Evolutionary conservation across 2,797 vertebrate genomes (phyloP), one percentile per base, ranked within the genome.

Genomic region (Anguilla megastoma): DNA sequence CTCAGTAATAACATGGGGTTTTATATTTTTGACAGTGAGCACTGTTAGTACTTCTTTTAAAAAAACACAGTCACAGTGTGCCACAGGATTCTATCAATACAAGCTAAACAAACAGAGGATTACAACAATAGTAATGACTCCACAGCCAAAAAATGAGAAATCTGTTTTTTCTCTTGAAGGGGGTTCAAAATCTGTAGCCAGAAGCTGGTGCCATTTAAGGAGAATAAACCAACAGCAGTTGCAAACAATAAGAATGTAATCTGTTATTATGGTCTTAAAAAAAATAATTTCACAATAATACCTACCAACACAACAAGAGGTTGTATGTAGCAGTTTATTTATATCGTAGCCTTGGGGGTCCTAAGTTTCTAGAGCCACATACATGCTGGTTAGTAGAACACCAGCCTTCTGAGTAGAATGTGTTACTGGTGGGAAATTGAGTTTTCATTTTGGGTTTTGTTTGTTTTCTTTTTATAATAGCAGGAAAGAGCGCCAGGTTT

Each of bases 61-160:
- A 50, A 83, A 48, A 52, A 63, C 41, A n/a, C 33, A 69, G 3
- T n/a, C 41, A n/a, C 33, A 69, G 3, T n/a, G 58, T 84, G 36
- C 16, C 36, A 27, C 58, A 50, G 12, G 48, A 76, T 84, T 56
- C 63, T 86, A 87, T 54, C 50, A 30, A 87, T 66, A 74, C 86
- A 87, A 87, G 27, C 85, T 86, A 85, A 89, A 87, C 52, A 89
- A 89, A 79, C 88, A 84, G 30, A 21, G 60, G 36, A 82, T 54
- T 85, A 54, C 63, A 84, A 89, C 24, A 66, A 56, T 24, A 88
- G 56, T 48, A 71, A 48, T 27, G 21, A 24, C 7, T 82, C 41
- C 18, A n/a, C 41, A 8, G 74, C 80, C 79, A 58, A 50, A 54
- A 45, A n/a, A 60, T 8, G 24, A 58, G 54, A 60, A 48, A 66